Evolutionary conservation across 2,888 invertebrate genomes (phyloP).

Genomic region (Congeria kusceri): DNA sequence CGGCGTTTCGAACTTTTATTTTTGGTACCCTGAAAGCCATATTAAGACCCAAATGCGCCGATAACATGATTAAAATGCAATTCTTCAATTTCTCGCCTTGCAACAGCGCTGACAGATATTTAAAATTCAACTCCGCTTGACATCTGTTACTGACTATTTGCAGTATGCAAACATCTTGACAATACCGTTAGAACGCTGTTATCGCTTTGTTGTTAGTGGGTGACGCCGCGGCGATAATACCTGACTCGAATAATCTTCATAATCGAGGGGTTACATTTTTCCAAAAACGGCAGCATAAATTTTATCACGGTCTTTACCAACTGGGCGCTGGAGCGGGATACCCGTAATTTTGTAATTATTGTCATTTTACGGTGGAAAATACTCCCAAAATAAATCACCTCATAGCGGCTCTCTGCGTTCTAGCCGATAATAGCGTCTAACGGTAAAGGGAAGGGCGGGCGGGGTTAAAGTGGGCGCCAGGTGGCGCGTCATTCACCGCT

Average conservation of each 20-base stretch:
- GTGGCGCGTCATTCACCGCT: constrained; percentile 23
- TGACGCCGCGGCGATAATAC: too few species aligned
- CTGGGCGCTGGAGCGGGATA: constrained; percentile 22
- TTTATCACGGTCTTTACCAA: constrained; percentile 34
- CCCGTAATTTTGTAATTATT: constrained; percentile 58
- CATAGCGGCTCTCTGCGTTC: constrained; percentile 3
- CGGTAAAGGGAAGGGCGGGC: constrained; percentile 29
- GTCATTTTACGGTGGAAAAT: constrained; percentile 39
- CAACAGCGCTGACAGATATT: not conserved
- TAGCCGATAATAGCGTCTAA: constrained; percentile 5
- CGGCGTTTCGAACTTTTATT: too few species aligned
- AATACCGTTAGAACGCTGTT: not conserved
- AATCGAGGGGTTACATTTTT: not conserved
- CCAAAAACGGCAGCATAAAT: constrained; percentile 21
- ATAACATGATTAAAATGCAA: too few species aligned
- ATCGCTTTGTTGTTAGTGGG: too few species aligned
- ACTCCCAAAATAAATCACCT: constrained; percentile 48
- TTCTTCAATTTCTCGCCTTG: not conserved
- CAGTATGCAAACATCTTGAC: not conserved
- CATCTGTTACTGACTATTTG: constrained; percentile 6
- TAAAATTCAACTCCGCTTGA: constrained; percentile 2
- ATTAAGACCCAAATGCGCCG: too few species aligned
- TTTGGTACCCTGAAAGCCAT: too few species aligned
- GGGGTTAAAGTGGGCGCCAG: constrained; percentile 30
- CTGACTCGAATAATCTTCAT: too few species aligned